phyloP scores from a whole-genome alignment of 2,797 vertebrate genomes.

The Sciurus carolinensis region DNA sequence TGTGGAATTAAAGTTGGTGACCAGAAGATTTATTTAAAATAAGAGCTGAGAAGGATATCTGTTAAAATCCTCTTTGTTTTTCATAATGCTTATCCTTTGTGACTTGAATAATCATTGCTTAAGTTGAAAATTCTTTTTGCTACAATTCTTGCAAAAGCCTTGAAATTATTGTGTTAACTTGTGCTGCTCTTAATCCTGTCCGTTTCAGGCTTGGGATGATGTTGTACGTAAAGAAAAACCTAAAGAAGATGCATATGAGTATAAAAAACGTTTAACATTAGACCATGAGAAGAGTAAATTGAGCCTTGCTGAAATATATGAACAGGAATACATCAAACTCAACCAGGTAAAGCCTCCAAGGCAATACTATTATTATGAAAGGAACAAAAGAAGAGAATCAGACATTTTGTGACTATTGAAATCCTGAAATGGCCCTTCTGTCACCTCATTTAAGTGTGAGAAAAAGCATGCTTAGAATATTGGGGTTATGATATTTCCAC shows the following conservation, averaged over 20 bases:
- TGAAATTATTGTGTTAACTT: background rate
- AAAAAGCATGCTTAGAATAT: background rate
- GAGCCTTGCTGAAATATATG: constrained; percentile 97
- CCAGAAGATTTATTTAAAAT: background rate
- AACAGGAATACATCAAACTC: constrained; percentile 97
- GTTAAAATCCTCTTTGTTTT: background rate
- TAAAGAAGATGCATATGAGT: constrained; percentile 96
- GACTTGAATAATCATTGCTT: background rate
- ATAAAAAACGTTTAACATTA: constrained; percentile 96
- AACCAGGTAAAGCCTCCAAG: constrained; percentile 91
- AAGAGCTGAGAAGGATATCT: background rate
- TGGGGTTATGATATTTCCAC: background rate
- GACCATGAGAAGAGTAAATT: constrained; percentile 99
- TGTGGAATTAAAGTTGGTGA: background rate
- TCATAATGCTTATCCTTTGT: background rate
- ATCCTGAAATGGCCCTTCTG: background rate
- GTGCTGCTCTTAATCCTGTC: background rate
- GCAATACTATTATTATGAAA: background rate
- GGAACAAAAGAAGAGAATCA: background rate
- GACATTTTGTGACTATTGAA: background rate
- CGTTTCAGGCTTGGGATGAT: constrained; percentile 95
- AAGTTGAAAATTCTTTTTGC: background rate
- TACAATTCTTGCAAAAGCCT: background rate
- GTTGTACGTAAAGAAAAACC: constrained; percentile 98
- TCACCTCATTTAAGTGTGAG: background rate